Conservation (phyloP, 2,113 vertebrate genomes). For the Ifrita kowaldi region DNA sequence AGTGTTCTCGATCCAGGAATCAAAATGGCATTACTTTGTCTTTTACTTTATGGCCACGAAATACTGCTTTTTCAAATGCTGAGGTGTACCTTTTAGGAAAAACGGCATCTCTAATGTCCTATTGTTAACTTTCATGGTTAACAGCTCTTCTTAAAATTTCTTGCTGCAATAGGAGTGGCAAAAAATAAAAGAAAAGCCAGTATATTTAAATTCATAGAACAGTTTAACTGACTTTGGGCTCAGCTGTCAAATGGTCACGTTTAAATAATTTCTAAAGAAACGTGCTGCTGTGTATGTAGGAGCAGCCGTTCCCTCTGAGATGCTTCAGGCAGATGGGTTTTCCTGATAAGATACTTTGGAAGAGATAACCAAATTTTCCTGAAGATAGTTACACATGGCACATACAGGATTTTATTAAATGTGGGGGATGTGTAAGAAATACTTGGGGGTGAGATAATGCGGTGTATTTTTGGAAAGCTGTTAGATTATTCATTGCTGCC, state of each 20-base stretch:
- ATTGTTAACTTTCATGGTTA: background rate
- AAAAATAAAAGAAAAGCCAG: background rate
- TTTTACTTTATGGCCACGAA: background rate
- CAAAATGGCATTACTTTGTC: background rate
- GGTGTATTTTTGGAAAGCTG: background rate
- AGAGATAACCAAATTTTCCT: background rate
- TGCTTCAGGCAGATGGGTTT: background rate
- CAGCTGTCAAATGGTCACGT: background rate
- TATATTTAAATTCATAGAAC: background rate
- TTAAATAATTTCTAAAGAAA: background rate
- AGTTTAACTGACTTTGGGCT: background rate
- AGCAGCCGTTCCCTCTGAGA: background rate
- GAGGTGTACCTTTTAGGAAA: background rate
- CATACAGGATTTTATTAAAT: background rate
- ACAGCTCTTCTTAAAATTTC: background rate
- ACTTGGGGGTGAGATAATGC: background rate
- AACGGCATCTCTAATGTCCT: background rate
- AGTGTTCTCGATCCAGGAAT: background rate
- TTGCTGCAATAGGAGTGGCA: background rate
- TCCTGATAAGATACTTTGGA: background rate
- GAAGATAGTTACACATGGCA: background rate
- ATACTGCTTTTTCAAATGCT: background rate
- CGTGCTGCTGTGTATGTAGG: background rate
- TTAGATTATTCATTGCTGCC: background rate
- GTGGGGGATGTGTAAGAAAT: background rate